A percentile compares a stretch with the other conserved stretches of the same genome.
Evolutionary conservation across 2,888 invertebrate species (phyloP).

Genomic region (Cremastinae sp.): DNA sequence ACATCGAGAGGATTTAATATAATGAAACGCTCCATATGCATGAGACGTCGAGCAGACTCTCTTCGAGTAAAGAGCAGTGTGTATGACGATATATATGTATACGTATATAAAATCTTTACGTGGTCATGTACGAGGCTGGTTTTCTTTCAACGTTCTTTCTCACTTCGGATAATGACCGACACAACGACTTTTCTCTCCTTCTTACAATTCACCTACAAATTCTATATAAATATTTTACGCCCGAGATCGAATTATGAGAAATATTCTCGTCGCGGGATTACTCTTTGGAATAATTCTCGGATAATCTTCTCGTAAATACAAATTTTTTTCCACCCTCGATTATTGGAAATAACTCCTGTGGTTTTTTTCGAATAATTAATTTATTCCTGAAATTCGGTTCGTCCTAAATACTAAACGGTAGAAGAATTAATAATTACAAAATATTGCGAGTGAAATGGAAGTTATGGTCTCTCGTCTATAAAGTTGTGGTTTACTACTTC

Average conservation of each 20-base stretch:
- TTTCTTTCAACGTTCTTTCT: constrained; percentile 48
- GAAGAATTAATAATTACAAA: not conserved
- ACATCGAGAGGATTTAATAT: constrained; percentile 86
- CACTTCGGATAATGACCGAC: constrained; percentile 36
- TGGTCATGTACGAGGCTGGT: constrained; percentile 14
- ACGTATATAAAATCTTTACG: no score
- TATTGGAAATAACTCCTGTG: not conserved
- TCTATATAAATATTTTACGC: constrained; percentile 23
- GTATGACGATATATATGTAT: constrained; percentile 3
- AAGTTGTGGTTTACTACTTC: constrained; percentile 56
- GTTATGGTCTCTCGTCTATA: not conserved
- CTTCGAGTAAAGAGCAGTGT: constrained; percentile 39
- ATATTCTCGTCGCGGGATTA: not conserved
- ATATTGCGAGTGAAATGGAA: not conserved
- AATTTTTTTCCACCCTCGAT: not conserved
- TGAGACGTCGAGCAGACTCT: constrained; percentile 78
- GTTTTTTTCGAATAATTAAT: not conserved
- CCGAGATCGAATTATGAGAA: constrained; percentile 24
- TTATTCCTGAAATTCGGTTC: no score
- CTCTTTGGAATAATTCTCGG: not conserved
- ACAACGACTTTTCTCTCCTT: constrained; percentile 31
- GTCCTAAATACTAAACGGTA: no score
- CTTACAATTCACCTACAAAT: constrained; percentile 18
- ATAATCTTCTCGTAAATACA: not conserved
- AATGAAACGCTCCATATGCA: constrained; percentile 86